phyloP scores from a whole-genome alignment of 2,888 invertebrate genomes.

The Loripinus fragilis region DNA sequence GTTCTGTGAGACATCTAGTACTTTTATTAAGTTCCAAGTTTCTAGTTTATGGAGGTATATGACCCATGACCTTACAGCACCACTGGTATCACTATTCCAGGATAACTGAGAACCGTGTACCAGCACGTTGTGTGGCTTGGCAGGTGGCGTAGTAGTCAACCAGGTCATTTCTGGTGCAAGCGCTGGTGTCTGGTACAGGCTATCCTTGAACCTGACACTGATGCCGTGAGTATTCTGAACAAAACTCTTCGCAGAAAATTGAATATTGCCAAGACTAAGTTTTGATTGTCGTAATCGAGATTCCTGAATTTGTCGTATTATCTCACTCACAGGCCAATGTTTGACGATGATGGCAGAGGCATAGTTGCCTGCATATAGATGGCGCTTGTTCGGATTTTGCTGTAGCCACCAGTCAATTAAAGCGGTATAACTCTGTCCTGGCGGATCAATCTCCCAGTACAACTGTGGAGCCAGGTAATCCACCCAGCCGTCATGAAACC shows the following conservation, averaged over 20 bases:
- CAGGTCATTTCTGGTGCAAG: conserved; percentile 73
- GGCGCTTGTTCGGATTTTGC: conserved; percentile 68
- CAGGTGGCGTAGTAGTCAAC: conserved; percentile 53
- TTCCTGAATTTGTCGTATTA: conserved; percentile 72
- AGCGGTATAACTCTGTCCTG: conserved; percentile 77
- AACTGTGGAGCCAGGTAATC: conserved; percentile 80
- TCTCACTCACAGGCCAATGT: conserved; percentile 71
- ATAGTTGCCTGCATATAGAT: conserved; percentile 75
- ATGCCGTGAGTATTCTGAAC: conserved; percentile 64
- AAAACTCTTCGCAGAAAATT: conserved; percentile 75
- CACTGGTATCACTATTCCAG: conserved; percentile 60
- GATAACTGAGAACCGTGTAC: conserved; percentile 34
- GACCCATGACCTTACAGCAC: conserved; percentile 58
- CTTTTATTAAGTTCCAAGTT: conserved; percentile 53
- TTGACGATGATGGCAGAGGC: conserved; percentile 58
- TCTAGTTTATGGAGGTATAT: conserved; percentile 60
- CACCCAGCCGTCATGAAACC: conserved; percentile 78
- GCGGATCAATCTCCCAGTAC: conserved; percentile 79
- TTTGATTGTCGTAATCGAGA: conserved; percentile 52
- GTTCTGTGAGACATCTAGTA: conserved; percentile 33
- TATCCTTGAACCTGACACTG: conserved; percentile 56
- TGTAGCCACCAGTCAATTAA: conserved; percentile 79
- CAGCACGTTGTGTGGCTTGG: conserved; percentile 55
- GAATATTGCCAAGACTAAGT: conserved; percentile 72
- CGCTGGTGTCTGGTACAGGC: conserved; percentile 65